Conservation (phyloP, 2,797 vertebrate genomes). For the Triplophysa bombifrons region DNA sequence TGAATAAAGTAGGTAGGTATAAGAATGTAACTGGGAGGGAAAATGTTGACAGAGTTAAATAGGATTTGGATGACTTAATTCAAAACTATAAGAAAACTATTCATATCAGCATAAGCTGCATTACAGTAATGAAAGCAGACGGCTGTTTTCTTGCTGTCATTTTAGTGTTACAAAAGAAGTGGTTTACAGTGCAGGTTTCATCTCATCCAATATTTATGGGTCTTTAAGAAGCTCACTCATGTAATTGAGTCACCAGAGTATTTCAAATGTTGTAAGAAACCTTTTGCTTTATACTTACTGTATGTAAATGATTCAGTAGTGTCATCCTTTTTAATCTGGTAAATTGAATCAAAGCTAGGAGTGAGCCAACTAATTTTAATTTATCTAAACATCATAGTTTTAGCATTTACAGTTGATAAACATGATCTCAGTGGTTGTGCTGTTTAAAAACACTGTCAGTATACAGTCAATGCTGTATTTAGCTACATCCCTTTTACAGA, state of each 20-base stretch:
- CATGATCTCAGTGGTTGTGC: neutral
- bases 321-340: neutral
- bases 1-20: conserved; percentile 69
- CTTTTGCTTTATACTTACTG: neutral
- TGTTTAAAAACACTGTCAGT: conserved; percentile 1
- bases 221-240: neutral
- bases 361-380: neutral
- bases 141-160: conserved; percentile 9
- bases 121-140: conserved; percentile 28
- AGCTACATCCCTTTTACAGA: neutral
- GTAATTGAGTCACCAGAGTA: conserved; percentile 11
- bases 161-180: conserved; percentile 1
- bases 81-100: neutral
- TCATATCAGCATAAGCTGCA: neutral
- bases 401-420: neutral
- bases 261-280: neutral
- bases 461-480: conserved; percentile 8
- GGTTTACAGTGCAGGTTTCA: conserved; percentile 37
- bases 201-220: neutral
- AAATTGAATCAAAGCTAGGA: neutral
- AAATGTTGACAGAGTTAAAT: conserved; percentile 8
- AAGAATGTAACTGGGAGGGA: conserved; percentile 14
- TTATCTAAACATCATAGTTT: neutral
- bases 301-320: neutral
- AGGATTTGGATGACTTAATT: conserved; percentile 13